These are phyloP conservation scores for Stenolophus ochropezus DNA, from an alignment of 2,888 invertebrate species.

Conservation along the genomic window DNA sequence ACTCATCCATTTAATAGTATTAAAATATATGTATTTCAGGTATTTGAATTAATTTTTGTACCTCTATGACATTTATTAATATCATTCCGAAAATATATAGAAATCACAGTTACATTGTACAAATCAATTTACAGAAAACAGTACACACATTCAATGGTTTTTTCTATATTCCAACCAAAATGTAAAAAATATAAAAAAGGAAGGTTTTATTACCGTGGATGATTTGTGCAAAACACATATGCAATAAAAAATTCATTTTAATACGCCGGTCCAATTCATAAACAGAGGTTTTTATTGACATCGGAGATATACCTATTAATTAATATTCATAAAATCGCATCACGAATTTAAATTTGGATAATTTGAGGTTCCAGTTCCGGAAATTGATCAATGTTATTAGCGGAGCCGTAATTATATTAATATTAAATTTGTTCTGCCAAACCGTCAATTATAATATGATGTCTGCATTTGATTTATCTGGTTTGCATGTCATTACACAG, in stretches of 20 bases:
- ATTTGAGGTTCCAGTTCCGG: constrained; percentile 12
- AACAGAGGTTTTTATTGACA: constrained; percentile 16
- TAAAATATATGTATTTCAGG: no score
- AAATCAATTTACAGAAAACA: background rate
- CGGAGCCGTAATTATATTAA: constrained; percentile 15
- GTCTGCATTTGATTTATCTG: constrained; percentile 23
- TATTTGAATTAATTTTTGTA: no score
- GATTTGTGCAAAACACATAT: background rate
- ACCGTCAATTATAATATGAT: constrained; percentile 27
- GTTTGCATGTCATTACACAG: background rate
- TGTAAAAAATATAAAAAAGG: background rate
- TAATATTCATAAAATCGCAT: constrained; percentile 15
- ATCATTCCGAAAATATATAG: background rate
- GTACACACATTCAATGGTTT: background rate
- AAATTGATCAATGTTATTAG: constrained; percentile 23
- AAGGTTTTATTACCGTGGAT: constrained; percentile 1
- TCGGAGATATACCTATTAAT: constrained; percentile 18
- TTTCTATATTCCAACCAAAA: background rate
- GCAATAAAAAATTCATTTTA: constrained; percentile 12
- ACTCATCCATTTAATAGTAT: no score
- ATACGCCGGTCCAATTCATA: background rate
- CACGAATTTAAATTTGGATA: constrained; percentile 17
- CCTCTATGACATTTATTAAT: background rate
- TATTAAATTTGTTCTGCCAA: constrained; percentile 20
- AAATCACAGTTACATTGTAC: background rate